A percentile compares a stretch with the other conserved stretches of the same genome.
These are phyloP conservation scores for Standfussiana lucernea DNA, from an alignment of 2,888 invertebrate species.

Conservation along the genomic window DNA sequence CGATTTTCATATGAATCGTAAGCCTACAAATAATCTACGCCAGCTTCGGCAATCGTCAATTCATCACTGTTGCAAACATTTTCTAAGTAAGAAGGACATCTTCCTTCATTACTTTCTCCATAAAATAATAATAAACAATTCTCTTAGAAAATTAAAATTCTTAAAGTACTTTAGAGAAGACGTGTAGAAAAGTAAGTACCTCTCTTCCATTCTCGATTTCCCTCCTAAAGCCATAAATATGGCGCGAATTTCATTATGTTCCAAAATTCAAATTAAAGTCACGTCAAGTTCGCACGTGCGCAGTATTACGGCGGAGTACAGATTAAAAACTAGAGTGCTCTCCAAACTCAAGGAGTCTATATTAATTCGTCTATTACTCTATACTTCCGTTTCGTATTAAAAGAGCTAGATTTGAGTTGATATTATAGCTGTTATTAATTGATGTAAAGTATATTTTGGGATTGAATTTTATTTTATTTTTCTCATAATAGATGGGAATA, in stretches of 20 bases:
- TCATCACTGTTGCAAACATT: not conserved
- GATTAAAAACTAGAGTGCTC: constrained; percentile 76
- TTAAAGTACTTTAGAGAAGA: constrained; percentile 57
- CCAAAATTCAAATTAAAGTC: constrained; percentile 88
- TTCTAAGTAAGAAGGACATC: not conserved
- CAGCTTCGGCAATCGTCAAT: no score
- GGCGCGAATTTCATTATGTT: constrained; percentile 88
- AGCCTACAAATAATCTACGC: not conserved
- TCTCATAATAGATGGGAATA: no score
- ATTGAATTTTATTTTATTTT: no score
- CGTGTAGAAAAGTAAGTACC: constrained; percentile 67
- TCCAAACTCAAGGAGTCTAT: constrained; percentile 65
- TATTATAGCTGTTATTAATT: not conserved
- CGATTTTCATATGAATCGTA: not conserved
- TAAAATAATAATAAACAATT: constrained; percentile 35
- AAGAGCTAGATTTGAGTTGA: constrained; percentile 23
- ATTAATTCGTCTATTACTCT: constrained; percentile 68
- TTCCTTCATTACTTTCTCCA: constrained; percentile 7
- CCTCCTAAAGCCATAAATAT: constrained; percentile 87
- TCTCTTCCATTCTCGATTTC: constrained; percentile 81
- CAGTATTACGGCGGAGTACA: constrained; percentile 78
- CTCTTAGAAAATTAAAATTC: constrained; percentile 46
- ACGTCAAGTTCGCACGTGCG: constrained; percentile 87
- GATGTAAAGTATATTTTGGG: not conserved
- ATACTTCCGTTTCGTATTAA: constrained; percentile 60